Conservation (phyloP, 2,113 vertebrate species). For the Probosciger aterrimus region DNA sequence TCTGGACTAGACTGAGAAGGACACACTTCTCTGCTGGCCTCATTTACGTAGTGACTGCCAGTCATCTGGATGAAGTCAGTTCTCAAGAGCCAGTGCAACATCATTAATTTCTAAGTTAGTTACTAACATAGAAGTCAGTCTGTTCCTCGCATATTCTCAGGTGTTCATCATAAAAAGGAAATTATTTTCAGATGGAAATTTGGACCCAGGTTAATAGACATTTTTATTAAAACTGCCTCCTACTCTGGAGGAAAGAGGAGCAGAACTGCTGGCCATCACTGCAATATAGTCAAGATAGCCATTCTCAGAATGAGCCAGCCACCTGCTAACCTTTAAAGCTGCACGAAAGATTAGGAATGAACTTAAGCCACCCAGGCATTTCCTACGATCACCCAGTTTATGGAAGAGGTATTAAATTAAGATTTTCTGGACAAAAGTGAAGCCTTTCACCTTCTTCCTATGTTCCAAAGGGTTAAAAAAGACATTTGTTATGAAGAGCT, state of each 20-base stretch:
- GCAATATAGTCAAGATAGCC: not conserved
- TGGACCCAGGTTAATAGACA: not conserved
- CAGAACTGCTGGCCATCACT: not conserved
- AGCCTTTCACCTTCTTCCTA: not conserved
- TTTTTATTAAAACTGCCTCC: not conserved
- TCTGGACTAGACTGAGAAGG: not conserved
- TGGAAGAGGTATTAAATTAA: not conserved
- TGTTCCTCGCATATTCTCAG: not conserved
- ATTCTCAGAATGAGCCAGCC: not conserved
- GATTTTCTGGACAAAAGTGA: not conserved
- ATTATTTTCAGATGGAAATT: not conserved
- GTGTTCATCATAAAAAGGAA: not conserved
- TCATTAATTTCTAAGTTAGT: not conserved
- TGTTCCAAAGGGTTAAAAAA: not conserved
- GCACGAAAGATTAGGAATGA: not conserved
- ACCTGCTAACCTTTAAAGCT: not conserved
- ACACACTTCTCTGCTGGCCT: not conserved
- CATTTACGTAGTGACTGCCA: not conserved
- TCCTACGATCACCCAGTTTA: not conserved
- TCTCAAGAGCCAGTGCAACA: not conserved
- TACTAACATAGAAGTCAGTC: not conserved
- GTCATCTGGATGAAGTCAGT: not conserved
- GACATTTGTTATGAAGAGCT: not conserved
- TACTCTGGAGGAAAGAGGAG: not conserved
- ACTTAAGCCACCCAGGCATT: not conserved